Evolutionary conservation across 2,797 vertebrate genomes (phyloP).

Genomic region (Mus spretus): DNA sequence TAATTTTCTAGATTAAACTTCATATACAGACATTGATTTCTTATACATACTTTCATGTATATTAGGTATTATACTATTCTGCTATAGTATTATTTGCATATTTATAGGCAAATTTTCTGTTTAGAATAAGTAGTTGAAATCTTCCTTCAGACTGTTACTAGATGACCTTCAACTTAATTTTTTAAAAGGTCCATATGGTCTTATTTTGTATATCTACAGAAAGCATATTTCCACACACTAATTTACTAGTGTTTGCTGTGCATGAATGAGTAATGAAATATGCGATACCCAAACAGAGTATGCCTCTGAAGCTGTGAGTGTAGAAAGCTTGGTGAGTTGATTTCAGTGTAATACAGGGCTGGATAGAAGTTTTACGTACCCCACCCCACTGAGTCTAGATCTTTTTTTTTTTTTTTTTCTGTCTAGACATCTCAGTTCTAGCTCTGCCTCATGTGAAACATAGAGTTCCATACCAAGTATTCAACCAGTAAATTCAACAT

Average conservation of each 20-base stretch:
- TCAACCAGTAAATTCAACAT: neutral
- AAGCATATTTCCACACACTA: neutral
- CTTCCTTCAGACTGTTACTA: neutral
- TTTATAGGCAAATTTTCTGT: neutral
- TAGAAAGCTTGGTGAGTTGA: neutral
- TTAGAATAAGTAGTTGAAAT: conserved; percentile 18
- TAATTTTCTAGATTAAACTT: conserved; percentile 24
- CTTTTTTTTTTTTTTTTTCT: neutral
- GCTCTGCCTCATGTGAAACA: neutral
- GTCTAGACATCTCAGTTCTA: neutral
- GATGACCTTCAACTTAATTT: neutral
- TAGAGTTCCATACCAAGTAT: rapidly evolving
- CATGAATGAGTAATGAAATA: neutral
- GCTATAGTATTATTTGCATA: neutral
- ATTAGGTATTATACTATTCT: neutral
- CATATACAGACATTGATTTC: neutral
- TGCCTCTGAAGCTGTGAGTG: rapidly evolving
- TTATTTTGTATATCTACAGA: neutral
- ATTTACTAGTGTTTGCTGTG: neutral
- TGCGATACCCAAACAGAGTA: no score
- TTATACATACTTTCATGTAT: neutral
- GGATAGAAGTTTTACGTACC: no score
- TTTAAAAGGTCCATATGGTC: neutral
- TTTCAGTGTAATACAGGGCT: neutral
- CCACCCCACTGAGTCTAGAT: neutral